Evolutionary conservation across 2,888 invertebrate species (phyloP).

Genomic region (Yponomeuta cagnagella): DNA sequence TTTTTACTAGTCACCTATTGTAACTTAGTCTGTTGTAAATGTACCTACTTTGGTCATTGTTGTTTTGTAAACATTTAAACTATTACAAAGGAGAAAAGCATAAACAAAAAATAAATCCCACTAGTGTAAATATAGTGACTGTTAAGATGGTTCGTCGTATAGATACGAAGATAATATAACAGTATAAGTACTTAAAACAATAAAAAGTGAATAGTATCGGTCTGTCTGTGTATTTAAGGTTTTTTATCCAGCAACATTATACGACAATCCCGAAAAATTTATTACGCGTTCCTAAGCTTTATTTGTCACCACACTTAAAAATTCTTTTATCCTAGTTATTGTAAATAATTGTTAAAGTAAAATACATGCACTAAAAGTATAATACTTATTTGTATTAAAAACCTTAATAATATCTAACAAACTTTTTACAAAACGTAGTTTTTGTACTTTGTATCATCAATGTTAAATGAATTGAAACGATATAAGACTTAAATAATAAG

Average conservation of each 20-base stretch:
- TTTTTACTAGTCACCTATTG: constrained; percentile 63
- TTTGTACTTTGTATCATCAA: constrained; percentile 1
- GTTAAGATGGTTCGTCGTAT: too few species aligned
- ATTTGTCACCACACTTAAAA: too few species aligned
- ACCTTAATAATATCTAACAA: not conserved
- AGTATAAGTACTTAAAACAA: too few species aligned
- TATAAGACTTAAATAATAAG: not conserved
- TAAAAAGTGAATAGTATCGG: too few species aligned
- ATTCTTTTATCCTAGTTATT: not conserved
- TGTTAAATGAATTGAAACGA: not conserved
- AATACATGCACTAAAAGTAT: not conserved
- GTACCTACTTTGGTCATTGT: not conserved
- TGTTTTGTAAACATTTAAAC: not conserved
- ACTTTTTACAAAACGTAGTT: not conserved
- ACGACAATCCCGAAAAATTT: too few species aligned
- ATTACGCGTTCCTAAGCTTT: too few species aligned
- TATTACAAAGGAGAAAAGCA: not conserved
- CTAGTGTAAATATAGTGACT: too few species aligned
- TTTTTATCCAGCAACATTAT: too few species aligned
- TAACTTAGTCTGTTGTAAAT: constrained; percentile 22
- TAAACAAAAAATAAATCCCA: not conserved
- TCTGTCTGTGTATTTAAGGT: too few species aligned
- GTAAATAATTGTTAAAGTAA: not conserved
- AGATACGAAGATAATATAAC: too few species aligned
- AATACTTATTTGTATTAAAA: not conserved